Evolutionary conservation across 1,140 invertebrate species (phyloP).

Genomic region (Cydia pomonella): DNA sequence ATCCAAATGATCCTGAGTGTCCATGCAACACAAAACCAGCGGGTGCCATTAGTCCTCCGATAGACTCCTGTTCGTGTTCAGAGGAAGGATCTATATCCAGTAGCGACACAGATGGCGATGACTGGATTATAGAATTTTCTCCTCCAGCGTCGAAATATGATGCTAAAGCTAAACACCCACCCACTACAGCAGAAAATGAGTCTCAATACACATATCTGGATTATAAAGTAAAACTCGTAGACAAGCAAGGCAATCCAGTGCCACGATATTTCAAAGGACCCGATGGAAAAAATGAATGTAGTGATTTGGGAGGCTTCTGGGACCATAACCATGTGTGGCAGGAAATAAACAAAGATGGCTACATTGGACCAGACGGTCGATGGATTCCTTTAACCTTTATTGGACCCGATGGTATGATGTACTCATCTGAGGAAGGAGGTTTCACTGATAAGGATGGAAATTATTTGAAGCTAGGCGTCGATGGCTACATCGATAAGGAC

Average conservation of each 20-base stretch:
- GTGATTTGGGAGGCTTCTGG: slow-evolving; percentile 75
- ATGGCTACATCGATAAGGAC: slow-evolving; percentile 72
- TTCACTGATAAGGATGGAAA: slow-evolving; percentile 61
- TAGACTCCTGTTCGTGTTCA: slow-evolving; percentile 73
- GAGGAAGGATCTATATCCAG: slow-evolving; percentile 60
- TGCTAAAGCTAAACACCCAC: slow-evolving; percentile 65
- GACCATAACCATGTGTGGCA: slow-evolving; percentile 59
- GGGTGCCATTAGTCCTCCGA: slow-evolving; percentile 48
- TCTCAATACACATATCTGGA: slow-evolving; percentile 71
- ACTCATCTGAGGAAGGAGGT: slow-evolving; percentile 66
- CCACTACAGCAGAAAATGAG: slow-evolving; percentile 53
- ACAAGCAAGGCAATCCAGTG: slow-evolving; percentile 65
- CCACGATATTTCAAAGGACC: slow-evolving; percentile 72
- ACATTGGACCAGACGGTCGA: slow-evolving; percentile 67
- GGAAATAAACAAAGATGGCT: slow-evolving; percentile 74
- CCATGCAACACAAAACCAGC: slow-evolving; percentile 57
- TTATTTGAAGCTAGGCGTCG: slow-evolving; percentile 62
- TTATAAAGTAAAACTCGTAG: slow-evolving; percentile 70
- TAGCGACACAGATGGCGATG: slow-evolving; percentile 69
- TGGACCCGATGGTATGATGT: slow-evolving; percentile 71
- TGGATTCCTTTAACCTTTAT: slow-evolving; percentile 73
- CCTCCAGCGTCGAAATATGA: slow-evolving; percentile 67
- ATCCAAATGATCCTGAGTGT: slow-evolving; percentile 66
- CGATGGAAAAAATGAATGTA: slow-evolving; percentile 71
- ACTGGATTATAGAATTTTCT: slow-evolving; percentile 69